Evolutionary conservation across 2,888 invertebrate species (phyloP).

Genomic region (Zygaena filipendulae): DNA sequence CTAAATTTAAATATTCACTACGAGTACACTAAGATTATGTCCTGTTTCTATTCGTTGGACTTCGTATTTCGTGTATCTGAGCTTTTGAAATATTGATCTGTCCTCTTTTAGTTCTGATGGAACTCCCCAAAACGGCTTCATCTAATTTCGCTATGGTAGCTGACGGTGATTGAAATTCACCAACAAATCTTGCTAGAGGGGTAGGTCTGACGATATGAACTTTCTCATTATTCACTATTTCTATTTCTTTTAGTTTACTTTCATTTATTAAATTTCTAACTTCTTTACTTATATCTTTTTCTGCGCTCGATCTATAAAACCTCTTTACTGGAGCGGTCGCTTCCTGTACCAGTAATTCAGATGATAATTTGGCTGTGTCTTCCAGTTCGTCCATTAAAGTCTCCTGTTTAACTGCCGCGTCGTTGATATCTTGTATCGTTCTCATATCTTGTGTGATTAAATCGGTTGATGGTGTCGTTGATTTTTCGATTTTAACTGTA

Average conservation of each 20-base stretch:
- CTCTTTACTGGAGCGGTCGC: slow-evolving; percentile 36
- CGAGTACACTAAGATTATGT: slow-evolving; percentile 32
- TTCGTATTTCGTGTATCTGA: slow-evolving; percentile 20
- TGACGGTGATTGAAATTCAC: slow-evolving; percentile 35
- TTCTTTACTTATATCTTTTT: slow-evolving; percentile 24
- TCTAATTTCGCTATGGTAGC: slow-evolving; percentile 46
- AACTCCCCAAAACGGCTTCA: slow-evolving; percentile 42
- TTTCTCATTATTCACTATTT: slow-evolving; percentile 43
- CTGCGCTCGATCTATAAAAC: slow-evolving; percentile 52
- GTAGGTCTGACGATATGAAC: slow-evolving; percentile 52
- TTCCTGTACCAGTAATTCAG: slow-evolving; percentile 24
- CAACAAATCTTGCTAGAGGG: slow-evolving; percentile 33
- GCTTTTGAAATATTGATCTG: slow-evolving; percentile 18
- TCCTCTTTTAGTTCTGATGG: slow-evolving; percentile 28
- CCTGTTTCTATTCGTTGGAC: slow-evolving; percentile 24
- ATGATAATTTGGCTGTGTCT: slow-evolving; percentile 24
- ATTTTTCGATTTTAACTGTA: slow-evolving; percentile 18
- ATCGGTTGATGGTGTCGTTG: slow-evolving; percentile 27
- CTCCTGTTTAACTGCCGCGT: slow-evolving; percentile 28
- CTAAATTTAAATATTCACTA: slow-evolving; percentile 53
- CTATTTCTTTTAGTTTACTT: slow-evolving; percentile 31
- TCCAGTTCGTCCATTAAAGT: slow-evolving; percentile 41
- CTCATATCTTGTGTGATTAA: slow-evolving; percentile 40
- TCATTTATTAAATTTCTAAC: not conserved
- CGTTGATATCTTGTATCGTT: slow-evolving; percentile 26